phyloP scores from a whole-genome alignment of 2,113 vertebrate species.

The Daphoenositta chrysoptera region DNA sequence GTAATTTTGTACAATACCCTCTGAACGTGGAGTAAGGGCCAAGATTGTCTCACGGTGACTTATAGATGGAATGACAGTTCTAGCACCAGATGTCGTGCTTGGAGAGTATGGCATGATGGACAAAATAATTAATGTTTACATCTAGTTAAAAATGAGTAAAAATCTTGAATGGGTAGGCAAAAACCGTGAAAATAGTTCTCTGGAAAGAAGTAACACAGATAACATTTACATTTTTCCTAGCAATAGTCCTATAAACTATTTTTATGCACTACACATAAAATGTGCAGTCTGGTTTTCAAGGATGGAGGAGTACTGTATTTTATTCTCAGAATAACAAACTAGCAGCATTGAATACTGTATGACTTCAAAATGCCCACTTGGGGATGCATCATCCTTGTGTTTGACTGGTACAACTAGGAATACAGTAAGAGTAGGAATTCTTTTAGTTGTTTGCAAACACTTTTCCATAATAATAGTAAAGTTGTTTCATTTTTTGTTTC shows the following conservation, averaged over 20 bases:
- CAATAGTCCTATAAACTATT: background rate
- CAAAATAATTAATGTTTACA: background rate
- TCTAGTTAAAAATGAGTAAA: background rate
- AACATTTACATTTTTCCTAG: background rate
- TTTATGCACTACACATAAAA: background rate
- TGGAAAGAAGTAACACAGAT: background rate
- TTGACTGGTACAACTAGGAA: background rate
- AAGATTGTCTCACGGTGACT: background rate
- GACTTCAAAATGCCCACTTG: background rate
- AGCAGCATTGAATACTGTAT: background rate
- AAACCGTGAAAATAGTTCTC: background rate
- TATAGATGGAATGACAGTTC: background rate
- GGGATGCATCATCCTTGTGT: background rate
- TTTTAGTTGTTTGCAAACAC: background rate
- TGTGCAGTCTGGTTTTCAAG: background rate
- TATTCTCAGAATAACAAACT: background rate
- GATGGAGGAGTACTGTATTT: background rate
- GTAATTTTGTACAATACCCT: background rate
- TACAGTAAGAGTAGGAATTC: background rate
- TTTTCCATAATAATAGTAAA: background rate
- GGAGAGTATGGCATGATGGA: background rate
- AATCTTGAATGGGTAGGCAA: rapidly evolving
- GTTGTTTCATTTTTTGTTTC: background rate
- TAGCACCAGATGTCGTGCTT: background rate
- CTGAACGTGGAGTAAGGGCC: background rate